Base-by-base conservation (phyloP, 2,888 invertebrate genomes). In the Andricus quercusramuli region DNA sequence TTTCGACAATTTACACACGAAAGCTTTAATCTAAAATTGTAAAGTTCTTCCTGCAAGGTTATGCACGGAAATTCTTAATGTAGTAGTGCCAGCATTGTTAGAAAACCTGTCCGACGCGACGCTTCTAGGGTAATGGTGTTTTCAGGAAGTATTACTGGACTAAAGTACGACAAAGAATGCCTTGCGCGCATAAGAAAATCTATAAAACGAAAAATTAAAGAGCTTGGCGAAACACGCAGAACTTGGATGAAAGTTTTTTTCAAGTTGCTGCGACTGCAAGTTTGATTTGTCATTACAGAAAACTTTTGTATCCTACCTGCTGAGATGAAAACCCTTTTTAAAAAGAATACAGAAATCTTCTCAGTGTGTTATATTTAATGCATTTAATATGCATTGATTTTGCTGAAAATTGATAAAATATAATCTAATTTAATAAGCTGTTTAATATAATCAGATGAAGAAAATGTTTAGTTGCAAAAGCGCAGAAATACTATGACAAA, bases 121-220 rank as follows among this genome's bases (percentile, higher is more conserved):
- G 4, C 47, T 47, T 47, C 47, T 17, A 47, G 37, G 65, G 32
- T 41, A 41, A 67, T 67, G 67, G n/a, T 67, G 41, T 67, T 37
- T 37, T 66, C 37, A 66, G n/a, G 20, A 37, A 66, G n/a, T 67
- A 67, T 67, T 4, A 67, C 41, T 67, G 65, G 32, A n/a, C 41
- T 67, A 67, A 37, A 41, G 67, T n/a, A 41, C 67, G 41, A 22
- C 20, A 32, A 67, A 41, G 67, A 67, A 67, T 67, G 67, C 41
- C 22, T 41, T 67, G n/a, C n/a, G n/a, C n/a, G 3, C 22, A 67
- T 1, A 2, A 44, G 67, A 67, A 67, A 41, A 67, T 67, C 67
- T 67, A 67, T 41, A n/a, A 67, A 67, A 67, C 67, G 67, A 67
- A 41, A 67, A 67, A 67, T 67, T 67, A 67, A 67, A 67, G 67